Evolutionary conservation across 2,113 vertebrate species (phyloP).

Genomic region (Leucoraja erinaceus): DNA sequence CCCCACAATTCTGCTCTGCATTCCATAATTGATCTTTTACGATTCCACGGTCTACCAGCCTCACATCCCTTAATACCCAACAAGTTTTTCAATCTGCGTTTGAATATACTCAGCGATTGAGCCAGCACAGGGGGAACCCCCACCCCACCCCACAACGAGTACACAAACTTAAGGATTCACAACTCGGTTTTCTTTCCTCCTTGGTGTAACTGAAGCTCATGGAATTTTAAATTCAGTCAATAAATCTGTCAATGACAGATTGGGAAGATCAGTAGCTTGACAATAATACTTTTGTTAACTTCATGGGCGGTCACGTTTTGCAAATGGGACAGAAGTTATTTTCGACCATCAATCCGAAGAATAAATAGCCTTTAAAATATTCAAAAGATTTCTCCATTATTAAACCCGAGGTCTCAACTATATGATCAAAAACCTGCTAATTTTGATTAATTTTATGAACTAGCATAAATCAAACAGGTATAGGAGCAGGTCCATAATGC

Average conservation of each 20-base stretch:
- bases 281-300: background rate
- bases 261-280: background rate
- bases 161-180: no score
- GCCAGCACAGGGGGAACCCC: no score
- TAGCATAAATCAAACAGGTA: background rate
- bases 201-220: background rate
- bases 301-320: background rate
- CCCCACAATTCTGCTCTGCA: no score
- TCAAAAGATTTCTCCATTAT: conserved; percentile 2
- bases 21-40: no score
- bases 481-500: no score
- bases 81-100: no score
- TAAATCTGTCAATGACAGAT: background rate
- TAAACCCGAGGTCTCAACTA: background rate
- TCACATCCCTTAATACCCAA: no score
- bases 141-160: no score
- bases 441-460: background rate
- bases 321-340: background rate
- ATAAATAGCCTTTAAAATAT: background rate
- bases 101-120: no score
- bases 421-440: background rate
- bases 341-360: background rate
- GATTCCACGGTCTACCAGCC: no score
- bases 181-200: background rate
- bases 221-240: background rate